Percentiles rank a stretch among this genome's conserved stretches.
Conservation (phyloP, 1,140 invertebrate species). For the Lycorma delicatula region DNA sequence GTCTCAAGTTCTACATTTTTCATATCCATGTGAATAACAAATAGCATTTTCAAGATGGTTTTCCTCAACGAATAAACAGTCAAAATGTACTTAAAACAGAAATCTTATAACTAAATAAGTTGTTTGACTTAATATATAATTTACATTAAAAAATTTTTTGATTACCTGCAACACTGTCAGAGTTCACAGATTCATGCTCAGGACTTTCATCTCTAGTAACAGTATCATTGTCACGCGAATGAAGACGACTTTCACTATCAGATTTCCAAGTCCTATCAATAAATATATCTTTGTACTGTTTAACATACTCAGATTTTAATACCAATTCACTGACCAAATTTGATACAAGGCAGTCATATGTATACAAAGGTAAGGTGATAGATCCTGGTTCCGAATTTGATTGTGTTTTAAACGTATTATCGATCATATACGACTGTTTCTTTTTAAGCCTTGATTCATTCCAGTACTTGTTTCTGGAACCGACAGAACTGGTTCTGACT, state of each 20-base stretch:
- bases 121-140: background rate
- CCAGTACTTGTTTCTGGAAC: constrained; percentile 19
- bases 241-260: constrained; percentile 1
- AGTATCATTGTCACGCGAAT: constrained; percentile 1
- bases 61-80: too few relatives aligned
- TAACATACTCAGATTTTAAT: constrained; percentile 16
- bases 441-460: background rate
- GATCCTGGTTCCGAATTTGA: constrained; percentile 26
- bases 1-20: too few relatives aligned
- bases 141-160: background rate
- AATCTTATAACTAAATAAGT: background rate
- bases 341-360: constrained; percentile 56
- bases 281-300: constrained; percentile 6
- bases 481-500: constrained; percentile 27
- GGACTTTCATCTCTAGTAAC: background rate
- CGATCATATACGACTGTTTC: background rate
- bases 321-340: constrained; percentile 24
- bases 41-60: too few relatives aligned
- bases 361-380: constrained; percentile 51
- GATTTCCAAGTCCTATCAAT: background rate
- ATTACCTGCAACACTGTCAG: constrained; percentile 9
- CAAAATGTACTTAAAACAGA: background rate
- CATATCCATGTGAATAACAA: too few relatives aligned
- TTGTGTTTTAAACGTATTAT: background rate
- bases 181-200: constrained; percentile 12